phyloP scores from a whole-genome alignment of 2,797 vertebrate species.

The Sciurus carolinensis region DNA sequence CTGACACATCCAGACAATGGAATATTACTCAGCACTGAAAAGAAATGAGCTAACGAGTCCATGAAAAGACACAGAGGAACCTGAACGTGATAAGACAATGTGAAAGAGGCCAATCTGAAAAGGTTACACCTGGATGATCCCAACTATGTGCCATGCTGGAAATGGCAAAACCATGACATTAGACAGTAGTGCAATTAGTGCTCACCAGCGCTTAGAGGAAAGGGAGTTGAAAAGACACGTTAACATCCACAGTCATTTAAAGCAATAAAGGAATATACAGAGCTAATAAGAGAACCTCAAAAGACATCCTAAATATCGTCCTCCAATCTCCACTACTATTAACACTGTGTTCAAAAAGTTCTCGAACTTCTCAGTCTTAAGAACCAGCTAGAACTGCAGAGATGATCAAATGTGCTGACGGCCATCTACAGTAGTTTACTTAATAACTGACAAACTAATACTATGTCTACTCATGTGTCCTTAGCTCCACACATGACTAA shows the following conservation, averaged over 20 bases:
- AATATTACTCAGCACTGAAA: not conserved
- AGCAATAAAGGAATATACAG: not conserved
- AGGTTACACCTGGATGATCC: not conserved
- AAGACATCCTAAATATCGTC: constrained; percentile 21
- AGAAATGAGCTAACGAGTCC: not conserved
- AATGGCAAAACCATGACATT: not conserved
- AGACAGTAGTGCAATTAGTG: not conserved
- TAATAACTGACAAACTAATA: not conserved
- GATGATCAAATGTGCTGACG: not conserved
- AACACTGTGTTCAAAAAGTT: constrained; percentile 8
- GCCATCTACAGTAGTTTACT: not conserved
- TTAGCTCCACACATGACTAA: not conserved
- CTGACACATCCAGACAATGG: not conserved
- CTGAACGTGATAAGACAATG: not conserved
- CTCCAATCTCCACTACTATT: not conserved
- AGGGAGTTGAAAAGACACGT: not conserved
- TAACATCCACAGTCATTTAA: not conserved
- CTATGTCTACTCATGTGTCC: not conserved
- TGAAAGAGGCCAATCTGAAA: constrained; percentile 11
- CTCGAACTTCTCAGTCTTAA: not conserved
- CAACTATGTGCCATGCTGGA: not conserved
- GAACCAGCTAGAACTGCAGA: not conserved
- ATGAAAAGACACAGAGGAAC: not conserved
- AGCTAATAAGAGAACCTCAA: not conserved
- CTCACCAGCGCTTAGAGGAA: not conserved